Base-by-base conservation (phyloP, 2,113 vertebrate species). In the Oryctolagus cuniculus region DNA sequence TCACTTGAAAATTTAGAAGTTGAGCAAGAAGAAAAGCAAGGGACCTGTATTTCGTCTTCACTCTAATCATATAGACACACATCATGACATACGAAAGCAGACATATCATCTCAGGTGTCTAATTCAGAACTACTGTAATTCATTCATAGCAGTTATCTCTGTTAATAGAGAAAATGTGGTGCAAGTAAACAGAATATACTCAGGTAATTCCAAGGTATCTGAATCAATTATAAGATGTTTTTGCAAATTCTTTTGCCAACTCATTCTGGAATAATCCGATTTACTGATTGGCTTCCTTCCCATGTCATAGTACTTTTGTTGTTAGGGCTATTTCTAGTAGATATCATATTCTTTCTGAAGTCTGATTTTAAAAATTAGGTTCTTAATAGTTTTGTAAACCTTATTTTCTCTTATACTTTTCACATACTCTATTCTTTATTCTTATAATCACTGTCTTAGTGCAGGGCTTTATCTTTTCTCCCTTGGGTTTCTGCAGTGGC, bases 201-300 rank as follows among this genome's bases (percentile, higher is more conserved):
- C 58, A 92, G 38, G 34, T 55, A 64, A 51, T 88, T 95, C 89
- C 38, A 84, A 36, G 34, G 3, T 13, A 27, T 2, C 53, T 63
- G 77, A 72, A 34, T 78, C 77, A 89, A 53, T 78, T 78, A 16
- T 44, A 92, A 58, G 34, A 66, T 85, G 34, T 24, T 73, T 89
- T 66, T n/a, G 11, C 36, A 78, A 34, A 12, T 79, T 73, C 72
- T 17, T 84, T 61, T 73, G 10, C 12, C 10, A 38, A 16, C 55
- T 89, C 21, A 61, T 81, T 87, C n/a, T 55, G 66, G 66, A 73
- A 66, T 73, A 79, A 72, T 63, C 27, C 27, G 38, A 44, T 75
- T 75, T 27, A 83, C 7, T 92, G 83, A 53, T 53, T 83, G 38
- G 53, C 21, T 89, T 89, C 73, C 51, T 77, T 72, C 27, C 19